Conservation (phyloP, 1,140 invertebrate species). For the Nasonia vitripennis region DNA sequence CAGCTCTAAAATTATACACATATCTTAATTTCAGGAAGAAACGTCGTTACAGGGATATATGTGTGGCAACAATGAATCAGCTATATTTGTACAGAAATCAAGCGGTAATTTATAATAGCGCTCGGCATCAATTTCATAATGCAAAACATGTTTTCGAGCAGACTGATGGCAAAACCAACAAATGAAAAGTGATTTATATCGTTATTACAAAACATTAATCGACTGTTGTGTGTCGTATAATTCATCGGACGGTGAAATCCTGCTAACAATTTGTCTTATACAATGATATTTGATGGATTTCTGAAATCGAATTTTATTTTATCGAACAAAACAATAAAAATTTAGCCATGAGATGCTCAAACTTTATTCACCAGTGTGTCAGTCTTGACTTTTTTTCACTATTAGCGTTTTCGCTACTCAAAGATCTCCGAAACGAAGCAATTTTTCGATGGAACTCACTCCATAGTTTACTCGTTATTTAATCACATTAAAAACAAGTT, state of each 20-base stretch:
- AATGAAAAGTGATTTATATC: neutral
- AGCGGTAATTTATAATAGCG: conserved; percentile 2
- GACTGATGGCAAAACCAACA: neutral
- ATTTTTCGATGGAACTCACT: neutral
- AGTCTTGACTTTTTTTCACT: neutral
- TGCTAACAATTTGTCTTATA: neutral
- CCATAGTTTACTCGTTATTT: neutral
- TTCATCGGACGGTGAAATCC: neutral
- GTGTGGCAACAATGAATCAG: conserved; percentile 22
- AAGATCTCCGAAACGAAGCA: neutral
- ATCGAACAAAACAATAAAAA: neutral
- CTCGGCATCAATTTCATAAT: too few species aligned
- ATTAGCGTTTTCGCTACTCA: neutral
- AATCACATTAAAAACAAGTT: neutral
- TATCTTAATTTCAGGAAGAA: conserved; percentile 13
- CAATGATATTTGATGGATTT: neutral
- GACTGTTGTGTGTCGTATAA: neutral
- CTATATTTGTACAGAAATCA: conserved; percentile 24
- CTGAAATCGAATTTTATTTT: neutral
- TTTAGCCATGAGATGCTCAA: neutral
- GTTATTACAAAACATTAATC: neutral
- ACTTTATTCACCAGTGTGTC: neutral
- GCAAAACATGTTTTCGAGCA: too few species aligned
- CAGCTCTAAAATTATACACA: neutral
- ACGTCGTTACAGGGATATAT: conserved; percentile 11